Conservation (phyloP, 1,140 invertebrate genomes). For the Drosophila sechellia region DNA sequence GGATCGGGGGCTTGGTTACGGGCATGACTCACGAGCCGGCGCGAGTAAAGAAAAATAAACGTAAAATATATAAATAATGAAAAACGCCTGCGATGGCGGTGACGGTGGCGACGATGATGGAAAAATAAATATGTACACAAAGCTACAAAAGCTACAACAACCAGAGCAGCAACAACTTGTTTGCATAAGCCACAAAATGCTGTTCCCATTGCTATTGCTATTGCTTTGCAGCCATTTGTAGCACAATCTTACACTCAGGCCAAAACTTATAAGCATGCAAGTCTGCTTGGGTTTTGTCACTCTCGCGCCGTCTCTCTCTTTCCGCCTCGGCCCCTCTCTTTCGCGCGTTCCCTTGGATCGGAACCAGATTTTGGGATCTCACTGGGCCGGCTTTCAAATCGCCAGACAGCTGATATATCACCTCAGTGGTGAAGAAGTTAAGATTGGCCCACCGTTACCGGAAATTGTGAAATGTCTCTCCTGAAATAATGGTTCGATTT, state of each 20-base stretch:
- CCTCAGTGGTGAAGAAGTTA: not conserved
- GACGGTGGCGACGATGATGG: conserved; percentile 22
- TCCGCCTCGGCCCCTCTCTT: not conserved
- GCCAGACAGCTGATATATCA: conserved; percentile 7
- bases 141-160: conserved; percentile 16
- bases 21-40: conserved; percentile 74
- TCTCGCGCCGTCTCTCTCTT: not conserved
- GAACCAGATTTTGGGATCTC: conserved; percentile 9
- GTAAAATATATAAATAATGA: conserved; percentile 59
- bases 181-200: conserved; percentile 72
- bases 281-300: conserved; percentile 12
- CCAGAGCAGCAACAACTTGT: conserved; percentile 56
- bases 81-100: conserved; percentile 54
- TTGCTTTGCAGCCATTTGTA: conserved; percentile 29
- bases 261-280: conserved; percentile 14
- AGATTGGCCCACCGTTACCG: conserved; percentile 3
- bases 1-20: conserved; percentile 3
- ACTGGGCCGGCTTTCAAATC: conserved; percentile 14
- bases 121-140: conserved; percentile 56
- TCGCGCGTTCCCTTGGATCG: not conserved
- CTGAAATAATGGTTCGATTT: not conserved
- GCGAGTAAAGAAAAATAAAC: conserved; percentile 45
- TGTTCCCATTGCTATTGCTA: conserved; percentile 10
- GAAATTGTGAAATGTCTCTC: conserved; percentile 7
- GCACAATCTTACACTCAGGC: conserved; percentile 17